Evolutionary conservation across 2,888 invertebrate species (phyloP), one percentile per base, ranked within the genome.

Genomic region (Euphydryas editha): DNA sequence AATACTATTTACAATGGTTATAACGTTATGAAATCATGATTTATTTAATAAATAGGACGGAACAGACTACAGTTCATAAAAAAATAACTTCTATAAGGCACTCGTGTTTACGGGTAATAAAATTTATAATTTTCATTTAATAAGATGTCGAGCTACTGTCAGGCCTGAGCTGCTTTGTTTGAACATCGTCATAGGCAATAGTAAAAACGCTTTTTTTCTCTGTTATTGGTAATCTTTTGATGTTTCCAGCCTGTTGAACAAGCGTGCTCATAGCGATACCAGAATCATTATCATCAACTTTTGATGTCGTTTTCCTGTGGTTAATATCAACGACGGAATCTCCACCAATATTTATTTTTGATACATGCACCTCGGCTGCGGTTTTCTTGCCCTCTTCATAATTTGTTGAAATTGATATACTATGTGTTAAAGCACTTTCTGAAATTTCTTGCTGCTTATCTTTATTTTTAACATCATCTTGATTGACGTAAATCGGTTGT

Each of bases 161-260:
- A 18, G 97, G 95, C 78, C 96, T 91, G 62, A 97, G 91, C 80
- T 97, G 96, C 78, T 96, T 96, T 0, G 97, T 97, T 74, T 97
- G 96, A 77, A 98, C 97, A 79, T 98, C 98, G 79, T 97, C 97
- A 81, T 98, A 98, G 0, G 98, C 98, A 74, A 98, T 98, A 8
- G 97, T 97, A 80, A 98, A 98, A 36, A 98, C 96, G 81, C 98
- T 98, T 82, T 98, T 98, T 90, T 98, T 98, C 78, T 98, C 97
- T 5, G 95, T 95, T 69, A 95, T 95, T 18, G 95, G 94, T 76
- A 95, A 93, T 70, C 95, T 91, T 70, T 94, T 94, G 10, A 94
- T 93, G 77, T 94, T 93, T 68, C 93, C 93, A 56, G 93, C 88
- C 67, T 94, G 90, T 73, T 92, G 91, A 49, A 85, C 84, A 68